Evolutionary conservation across 2,113 vertebrate genomes (phyloP).

Genomic region (Misgurnus mizolepis): DNA sequence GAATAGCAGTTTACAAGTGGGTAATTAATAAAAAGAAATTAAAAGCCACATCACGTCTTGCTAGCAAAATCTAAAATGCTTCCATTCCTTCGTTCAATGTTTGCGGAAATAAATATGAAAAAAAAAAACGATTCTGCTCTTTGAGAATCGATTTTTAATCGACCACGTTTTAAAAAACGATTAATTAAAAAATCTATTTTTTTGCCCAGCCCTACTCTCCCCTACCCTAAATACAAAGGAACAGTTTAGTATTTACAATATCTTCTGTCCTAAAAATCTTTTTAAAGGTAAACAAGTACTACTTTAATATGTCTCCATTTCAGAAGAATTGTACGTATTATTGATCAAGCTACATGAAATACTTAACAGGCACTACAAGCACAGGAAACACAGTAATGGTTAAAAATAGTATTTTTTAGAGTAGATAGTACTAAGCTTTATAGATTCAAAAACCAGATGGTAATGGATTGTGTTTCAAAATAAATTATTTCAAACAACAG

Average conservation of each 20-base stretch:
- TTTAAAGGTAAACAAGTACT: constrained; percentile 13
- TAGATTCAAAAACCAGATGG: background rate
- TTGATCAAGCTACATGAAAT: background rate
- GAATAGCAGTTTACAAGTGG: too few species aligned
- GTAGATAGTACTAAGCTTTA: too few species aligned
- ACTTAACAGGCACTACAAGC: background rate
- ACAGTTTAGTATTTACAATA: constrained; percentile 17
- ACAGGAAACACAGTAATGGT: background rate
- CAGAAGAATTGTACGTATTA: constrained; percentile 19
- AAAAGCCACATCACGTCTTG: too few species aligned
- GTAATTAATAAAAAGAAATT: too few species aligned
- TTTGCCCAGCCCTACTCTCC: too few species aligned
- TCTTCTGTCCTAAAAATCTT: constrained; percentile 24
- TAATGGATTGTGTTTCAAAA: background rate
- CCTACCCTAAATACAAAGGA: background rate
- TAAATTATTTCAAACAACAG: background rate
- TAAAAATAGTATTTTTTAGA: background rate
- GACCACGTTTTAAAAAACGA: too few species aligned
- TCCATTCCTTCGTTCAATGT: too few species aligned
- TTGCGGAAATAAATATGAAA: too few species aligned
- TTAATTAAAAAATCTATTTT: too few species aligned
- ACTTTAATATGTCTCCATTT: constrained; percentile 8
- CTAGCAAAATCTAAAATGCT: too few species aligned
- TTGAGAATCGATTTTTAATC: too few species aligned
- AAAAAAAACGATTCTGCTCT: too few species aligned